A percentile compares a stretch with the other conserved stretches of the same genome.
phyloP scores from a whole-genome alignment of 2,113 vertebrate species.

The Amia ocellicauda region DNA sequence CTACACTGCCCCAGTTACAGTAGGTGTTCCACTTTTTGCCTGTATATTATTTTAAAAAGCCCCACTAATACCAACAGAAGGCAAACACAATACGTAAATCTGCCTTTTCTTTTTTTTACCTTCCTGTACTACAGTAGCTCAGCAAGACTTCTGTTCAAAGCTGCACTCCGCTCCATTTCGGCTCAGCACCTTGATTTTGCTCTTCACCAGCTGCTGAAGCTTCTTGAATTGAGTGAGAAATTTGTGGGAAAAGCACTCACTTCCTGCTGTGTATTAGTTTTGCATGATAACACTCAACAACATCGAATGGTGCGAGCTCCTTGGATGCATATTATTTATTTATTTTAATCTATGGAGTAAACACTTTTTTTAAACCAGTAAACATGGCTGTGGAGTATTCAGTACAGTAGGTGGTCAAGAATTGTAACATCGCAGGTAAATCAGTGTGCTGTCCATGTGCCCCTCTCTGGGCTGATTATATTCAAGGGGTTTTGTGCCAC shows the following conservation, averaged over 20 bases:
- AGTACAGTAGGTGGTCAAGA: neutral
- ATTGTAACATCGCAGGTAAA: neutral
- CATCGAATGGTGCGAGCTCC: slow-evolving; percentile 24
- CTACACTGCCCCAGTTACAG: too few relatives aligned
- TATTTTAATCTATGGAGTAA: slow-evolving; percentile 25
- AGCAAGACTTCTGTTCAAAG: slow-evolving; percentile 46
- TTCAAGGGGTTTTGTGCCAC: too few relatives aligned
- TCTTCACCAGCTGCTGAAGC: slow-evolving; percentile 46
- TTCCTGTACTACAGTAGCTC: slow-evolving; percentile 40
- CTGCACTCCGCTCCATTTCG: slow-evolving; percentile 34
- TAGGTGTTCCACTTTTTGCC: too few relatives aligned
- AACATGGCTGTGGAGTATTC: neutral
- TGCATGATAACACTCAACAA: slow-evolving; percentile 42
- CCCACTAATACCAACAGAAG: neutral
- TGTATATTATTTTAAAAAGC: too few relatives aligned
- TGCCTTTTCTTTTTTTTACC: slow-evolving; percentile 24
- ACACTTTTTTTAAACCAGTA: neutral
- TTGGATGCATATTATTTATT: slow-evolving; percentile 13
- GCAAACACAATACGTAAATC: neutral
- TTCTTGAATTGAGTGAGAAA: slow-evolving; percentile 42
- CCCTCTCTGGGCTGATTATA: too few relatives aligned
- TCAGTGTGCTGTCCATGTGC: neutral
- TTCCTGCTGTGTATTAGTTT: slow-evolving; percentile 50
- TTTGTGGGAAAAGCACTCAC: slow-evolving; percentile 50
- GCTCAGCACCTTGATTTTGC: slow-evolving; percentile 42